Evolutionary conservation across 2,113 vertebrate genomes (phyloP).

Genomic region (Onychorhynchus coronatus): DNA sequence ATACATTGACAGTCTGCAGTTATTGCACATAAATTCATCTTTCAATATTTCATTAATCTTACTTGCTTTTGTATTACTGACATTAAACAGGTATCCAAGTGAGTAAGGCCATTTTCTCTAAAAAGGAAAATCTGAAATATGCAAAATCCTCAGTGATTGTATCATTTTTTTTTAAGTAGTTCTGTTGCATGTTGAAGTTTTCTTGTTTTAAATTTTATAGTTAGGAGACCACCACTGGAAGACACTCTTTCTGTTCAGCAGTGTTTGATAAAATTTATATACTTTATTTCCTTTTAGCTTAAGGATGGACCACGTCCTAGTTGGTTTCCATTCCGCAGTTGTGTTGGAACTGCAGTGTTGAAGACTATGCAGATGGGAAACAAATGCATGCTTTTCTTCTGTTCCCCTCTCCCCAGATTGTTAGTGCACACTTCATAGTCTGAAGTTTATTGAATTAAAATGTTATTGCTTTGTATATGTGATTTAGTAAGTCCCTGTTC

Average conservation of each 20-base stretch:
- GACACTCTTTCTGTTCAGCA: background rate
- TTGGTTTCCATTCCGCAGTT: slow-evolving; percentile 47
- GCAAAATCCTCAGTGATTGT: background rate
- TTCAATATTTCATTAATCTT: background rate
- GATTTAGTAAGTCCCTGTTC: background rate
- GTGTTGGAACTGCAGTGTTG: slow-evolving; percentile 26
- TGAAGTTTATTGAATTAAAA: background rate
- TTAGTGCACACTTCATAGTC: background rate
- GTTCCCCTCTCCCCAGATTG: background rate
- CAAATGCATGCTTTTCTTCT: slow-evolving; percentile 3
- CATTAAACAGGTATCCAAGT: background rate
- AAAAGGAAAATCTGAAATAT: background rate
- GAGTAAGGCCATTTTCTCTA: background rate
- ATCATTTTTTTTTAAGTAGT: background rate
- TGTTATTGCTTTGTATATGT: background rate
- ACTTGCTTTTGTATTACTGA: background rate
- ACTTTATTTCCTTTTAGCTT: slow-evolving; percentile 33
- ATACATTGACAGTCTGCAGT: background rate
- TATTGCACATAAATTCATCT: background rate
- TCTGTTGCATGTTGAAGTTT: background rate
- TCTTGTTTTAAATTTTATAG: background rate
- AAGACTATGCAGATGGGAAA: slow-evolving; percentile 61
- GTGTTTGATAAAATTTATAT: background rate
- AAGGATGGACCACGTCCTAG: slow-evolving; percentile 37
- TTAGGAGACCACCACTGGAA: background rate